Base-by-base conservation (phyloP, 2,888 invertebrate genomes). In the Myathropa florea region DNA sequence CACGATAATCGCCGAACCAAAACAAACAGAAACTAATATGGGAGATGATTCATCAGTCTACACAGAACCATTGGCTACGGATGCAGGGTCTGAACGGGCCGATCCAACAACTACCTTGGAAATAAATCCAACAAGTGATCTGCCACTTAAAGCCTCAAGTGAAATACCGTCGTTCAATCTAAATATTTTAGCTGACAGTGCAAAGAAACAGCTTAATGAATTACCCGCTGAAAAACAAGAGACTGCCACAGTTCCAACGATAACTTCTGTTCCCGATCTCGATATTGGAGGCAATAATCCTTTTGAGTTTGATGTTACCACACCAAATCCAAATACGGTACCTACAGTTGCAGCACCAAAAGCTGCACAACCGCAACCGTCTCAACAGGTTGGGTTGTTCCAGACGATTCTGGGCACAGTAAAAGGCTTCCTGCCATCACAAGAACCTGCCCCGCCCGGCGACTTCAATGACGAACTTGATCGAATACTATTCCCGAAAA, bases 371-470 rank as follows among this genome's bases (percentile, higher is more conserved):
- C 73, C 33, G 14, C 67, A 57, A 21, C 79, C 46, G 12, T 68
- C 24, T 24, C 71, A 24, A 67, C 84, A 21, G 80, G 57, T 70
- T 4, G 91, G 92, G 0, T 88, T 92, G 0, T 92, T 92, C 88
- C 89, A 90, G 36, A 92, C 91, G 1, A 92, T 92, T 68, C 88
- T 92, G 78, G 90, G 90, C 21, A 92, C 92, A 0, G 92, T 92
- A 0, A 92, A 92, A 61, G 90, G 89, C n/a, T 91, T 92, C 2
- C 88, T 90, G 36, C 89, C 90, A 14, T 88, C 84, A 46, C 72
- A 72, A 1, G 83, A 88, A 68, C 70, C 79, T 12, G 14, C 23
- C 2, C 68, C 72, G 12, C 33, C 65, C 3, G 64, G 65, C 3
- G 82, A 80, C 23, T 39, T 78, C 3, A 81, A 88, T 24, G 88